These are phyloP conservation scores for Nautilus pompilius DNA, from an alignment of 1,140 invertebrate species.

Conservation along the genomic window DNA sequence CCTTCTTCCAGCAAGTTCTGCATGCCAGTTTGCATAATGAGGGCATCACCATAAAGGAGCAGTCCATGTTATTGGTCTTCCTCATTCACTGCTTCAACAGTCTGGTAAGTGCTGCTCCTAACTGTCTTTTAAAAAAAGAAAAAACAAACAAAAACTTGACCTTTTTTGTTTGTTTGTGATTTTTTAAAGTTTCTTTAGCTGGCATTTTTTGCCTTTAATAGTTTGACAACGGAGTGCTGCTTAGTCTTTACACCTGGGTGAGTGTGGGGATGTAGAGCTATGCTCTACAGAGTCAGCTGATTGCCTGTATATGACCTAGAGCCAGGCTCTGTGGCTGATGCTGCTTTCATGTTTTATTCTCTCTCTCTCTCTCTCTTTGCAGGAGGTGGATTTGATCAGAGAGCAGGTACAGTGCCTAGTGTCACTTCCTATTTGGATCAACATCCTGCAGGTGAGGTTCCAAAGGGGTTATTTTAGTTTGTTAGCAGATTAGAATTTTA, in stretches of 20 bases:
- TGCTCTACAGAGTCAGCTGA: too few species aligned
- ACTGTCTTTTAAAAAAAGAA: background rate
- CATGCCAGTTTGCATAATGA: conserved; percentile 66
- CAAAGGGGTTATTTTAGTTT: too few species aligned
- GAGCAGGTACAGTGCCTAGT: conserved; percentile 90
- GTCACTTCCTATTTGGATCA: conserved; percentile 91
- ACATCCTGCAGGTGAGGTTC: conserved; percentile 76
- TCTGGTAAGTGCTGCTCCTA: conserved; percentile 51
- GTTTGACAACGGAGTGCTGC: too few species aligned
- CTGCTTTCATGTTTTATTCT: background rate
- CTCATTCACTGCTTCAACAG: conserved; percentile 96
- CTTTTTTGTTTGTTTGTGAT: background rate
- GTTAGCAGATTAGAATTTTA: too few species aligned
- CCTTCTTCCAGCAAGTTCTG: conserved; percentile 85
- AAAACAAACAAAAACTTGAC: too few species aligned
- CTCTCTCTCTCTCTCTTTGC: conserved; percentile 15
- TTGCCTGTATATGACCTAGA: too few species aligned
- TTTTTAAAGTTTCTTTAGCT: too few species aligned
- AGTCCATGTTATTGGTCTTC: conserved; percentile 84
- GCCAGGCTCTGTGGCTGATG: too few species aligned
- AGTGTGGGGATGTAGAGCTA: too few species aligned
- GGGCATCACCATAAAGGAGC: conserved; percentile 68
- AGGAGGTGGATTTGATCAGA: conserved; percentile 90
- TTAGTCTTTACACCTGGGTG: background rate
- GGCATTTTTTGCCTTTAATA: too few species aligned